phyloP scores from a whole-genome alignment of 2,797 vertebrate genomes.

The Anableps anableps region DNA sequence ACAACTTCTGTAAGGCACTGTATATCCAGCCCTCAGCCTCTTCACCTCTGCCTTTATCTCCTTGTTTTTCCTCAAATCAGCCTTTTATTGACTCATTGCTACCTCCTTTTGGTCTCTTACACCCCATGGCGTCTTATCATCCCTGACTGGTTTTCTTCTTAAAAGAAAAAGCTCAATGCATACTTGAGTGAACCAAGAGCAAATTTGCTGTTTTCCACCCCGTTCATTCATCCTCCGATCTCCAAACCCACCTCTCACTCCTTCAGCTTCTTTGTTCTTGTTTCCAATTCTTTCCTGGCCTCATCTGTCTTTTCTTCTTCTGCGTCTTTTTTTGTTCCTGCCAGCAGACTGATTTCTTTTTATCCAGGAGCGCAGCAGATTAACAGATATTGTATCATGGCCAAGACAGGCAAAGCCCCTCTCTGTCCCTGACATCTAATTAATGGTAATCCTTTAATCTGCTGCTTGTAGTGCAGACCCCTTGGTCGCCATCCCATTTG shows the following conservation, averaged over 20 bases:
- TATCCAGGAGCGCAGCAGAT: conserved; percentile 84
- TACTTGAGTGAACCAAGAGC: conserved; percentile 73
- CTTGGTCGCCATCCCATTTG: conserved; percentile 83
- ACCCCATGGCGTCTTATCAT: conserved; percentile 71
- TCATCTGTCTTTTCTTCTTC: conserved; percentile 71
- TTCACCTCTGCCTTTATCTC: conserved; percentile 62
- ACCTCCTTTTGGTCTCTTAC: conserved; percentile 55
- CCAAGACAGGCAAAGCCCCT: conserved; percentile 85
- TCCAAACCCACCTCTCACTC: conserved; percentile 56
- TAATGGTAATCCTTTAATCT: conserved; percentile 95
- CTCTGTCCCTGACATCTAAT: conserved; percentile 85
- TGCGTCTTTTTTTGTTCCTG: conserved; percentile 75
- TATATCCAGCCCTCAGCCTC: conserved; percentile 41
- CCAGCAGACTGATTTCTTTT: conserved; percentile 88
- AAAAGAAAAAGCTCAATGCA: conserved; percentile 71
- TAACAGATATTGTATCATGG: conserved; percentile 90
- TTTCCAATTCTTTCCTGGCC: conserved; percentile 65
- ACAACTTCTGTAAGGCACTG: conserved; percentile 15
- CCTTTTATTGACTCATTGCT: conserved; percentile 69
- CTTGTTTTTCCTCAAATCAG: conserved; percentile 63
- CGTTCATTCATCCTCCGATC: conserved; percentile 65
- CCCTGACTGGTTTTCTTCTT: conserved; percentile 64
- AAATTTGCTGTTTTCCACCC: conserved; percentile 65
- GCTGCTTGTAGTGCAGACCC: conserved; percentile 78
- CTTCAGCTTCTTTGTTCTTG: conserved; percentile 70